phyloP scores from a whole-genome alignment of 2,888 invertebrate species.

The Tenthredo scrophulariae region DNA sequence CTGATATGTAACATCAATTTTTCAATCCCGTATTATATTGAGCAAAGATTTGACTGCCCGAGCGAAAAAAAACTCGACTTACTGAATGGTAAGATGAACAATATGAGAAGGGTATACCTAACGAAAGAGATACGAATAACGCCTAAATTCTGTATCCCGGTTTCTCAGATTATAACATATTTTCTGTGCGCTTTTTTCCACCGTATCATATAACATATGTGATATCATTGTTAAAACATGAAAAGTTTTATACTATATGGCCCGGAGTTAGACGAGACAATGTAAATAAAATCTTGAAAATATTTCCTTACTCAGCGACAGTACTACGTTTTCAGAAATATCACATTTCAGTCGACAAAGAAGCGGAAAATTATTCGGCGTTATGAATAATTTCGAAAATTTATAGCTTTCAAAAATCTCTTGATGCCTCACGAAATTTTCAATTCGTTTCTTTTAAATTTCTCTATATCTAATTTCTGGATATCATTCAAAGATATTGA shows the following conservation, averaged over 20 bases:
- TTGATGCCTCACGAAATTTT: background rate
- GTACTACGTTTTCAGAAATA: background rate
- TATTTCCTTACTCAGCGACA: background rate
- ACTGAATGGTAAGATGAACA: background rate
- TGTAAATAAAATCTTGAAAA: background rate
- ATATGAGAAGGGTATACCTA: background rate
- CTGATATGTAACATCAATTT: background rate
- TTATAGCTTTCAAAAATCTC: background rate
- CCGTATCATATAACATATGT: background rate
- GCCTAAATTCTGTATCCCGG: background rate
- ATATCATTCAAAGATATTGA: background rate
- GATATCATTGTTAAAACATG: background rate
- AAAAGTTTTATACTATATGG: background rate
- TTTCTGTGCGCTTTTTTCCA: background rate
- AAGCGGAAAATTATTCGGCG: background rate
- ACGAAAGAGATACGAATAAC: background rate
- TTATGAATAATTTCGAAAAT: background rate
- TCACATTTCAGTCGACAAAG: background rate
- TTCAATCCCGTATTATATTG: background rate
- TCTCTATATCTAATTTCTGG: background rate
- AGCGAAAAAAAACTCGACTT: background rate
- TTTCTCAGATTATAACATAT: background rate
- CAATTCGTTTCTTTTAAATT: background rate
- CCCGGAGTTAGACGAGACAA: background rate
- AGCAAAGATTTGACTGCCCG: background rate